Base-by-base conservation (phyloP, 1,140 invertebrate genomes). In the Matsumurasca onukii region DNA sequence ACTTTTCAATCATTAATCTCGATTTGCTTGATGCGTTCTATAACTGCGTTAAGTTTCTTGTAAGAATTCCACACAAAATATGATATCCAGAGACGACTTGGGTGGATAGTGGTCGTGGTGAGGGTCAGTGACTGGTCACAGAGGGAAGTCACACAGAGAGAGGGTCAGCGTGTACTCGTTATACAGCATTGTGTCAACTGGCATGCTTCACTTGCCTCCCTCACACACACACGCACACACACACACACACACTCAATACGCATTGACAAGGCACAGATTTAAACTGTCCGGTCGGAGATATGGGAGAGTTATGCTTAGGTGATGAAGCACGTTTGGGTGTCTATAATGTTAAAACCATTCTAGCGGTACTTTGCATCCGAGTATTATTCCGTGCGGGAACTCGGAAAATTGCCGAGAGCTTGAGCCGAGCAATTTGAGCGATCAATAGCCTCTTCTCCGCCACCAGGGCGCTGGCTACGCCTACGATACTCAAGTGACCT, bases 371-470 rank as follows among this genome's bases (percentile, higher is more conserved):
- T 59, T 59, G 55, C 55, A 59, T 59, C 55, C 55, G 13, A 12
- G 55, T 59, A 59, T 59, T 59, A 59, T 59, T 59, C 55, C 55
- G 55, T 13, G 55, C 55, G 5, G 55, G 24, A 27, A 59, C 24
- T 59, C 25, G 24, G 55, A 59, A 59, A 59, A 59, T 59, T 59
- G 55, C 2, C 25, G 55, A 27, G 55, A 27, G 30, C 24, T 29
- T 13, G 55, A 59, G 55, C 15, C 55, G 25, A 59, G 55, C 55
- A 59, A 59, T 59, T 59, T 59, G 55, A 59, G 55, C 5, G 55
- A 59, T 59, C 55, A 59, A 59, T 59, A 59, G 55, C 15, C n/a
- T 59, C 2, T 39, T 17, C 34, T 39, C 34, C 34, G 34, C 17
- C 34, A 39, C 34, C 34, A 9, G 5, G 5, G 5, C 34, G 34